phyloP scores from a whole-genome alignment of 2,888 invertebrate species.

The Monoplex corrugatus region DNA sequence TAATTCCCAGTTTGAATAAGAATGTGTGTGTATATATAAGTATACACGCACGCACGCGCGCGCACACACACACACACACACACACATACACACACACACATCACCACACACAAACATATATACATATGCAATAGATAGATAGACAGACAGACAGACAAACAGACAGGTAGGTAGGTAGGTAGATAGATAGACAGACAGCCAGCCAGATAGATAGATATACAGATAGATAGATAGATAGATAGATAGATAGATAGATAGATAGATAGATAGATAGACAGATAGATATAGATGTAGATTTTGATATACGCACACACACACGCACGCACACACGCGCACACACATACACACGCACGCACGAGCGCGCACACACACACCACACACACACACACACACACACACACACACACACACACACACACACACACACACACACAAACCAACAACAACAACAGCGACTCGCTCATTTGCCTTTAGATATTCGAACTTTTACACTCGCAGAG shows the following conservation, averaged over 20 bases:
- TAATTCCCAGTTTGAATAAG: too few species aligned
- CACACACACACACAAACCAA: constrained; percentile 9
- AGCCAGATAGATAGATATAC: neutral
- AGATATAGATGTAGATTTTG: too few species aligned
- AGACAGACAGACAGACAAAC: neutral
- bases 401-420: constrained; percentile 28
- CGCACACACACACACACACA: neutral
- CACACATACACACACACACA: neutral
- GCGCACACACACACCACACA: neutral
- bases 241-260: neutral
- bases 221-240: neutral
- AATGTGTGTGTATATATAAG: too few species aligned
- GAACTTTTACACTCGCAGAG: too few species aligned
- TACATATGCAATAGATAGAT: neutral
- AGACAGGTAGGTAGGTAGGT: neutral
- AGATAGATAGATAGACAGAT: neutral
- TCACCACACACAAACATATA: neutral
- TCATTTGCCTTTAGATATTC: too few species aligned
- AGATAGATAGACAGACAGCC: neutral
- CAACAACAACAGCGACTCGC: too few species aligned
- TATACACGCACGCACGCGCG: neutral
- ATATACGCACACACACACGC: constrained; percentile 15
- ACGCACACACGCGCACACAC: constrained; percentile 19
- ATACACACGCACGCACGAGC: constrained; percentile 10
- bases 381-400: constrained; percentile 25